phyloP scores from a whole-genome alignment of 2,797 vertebrate genomes.

The Simalia tracyae region DNA sequence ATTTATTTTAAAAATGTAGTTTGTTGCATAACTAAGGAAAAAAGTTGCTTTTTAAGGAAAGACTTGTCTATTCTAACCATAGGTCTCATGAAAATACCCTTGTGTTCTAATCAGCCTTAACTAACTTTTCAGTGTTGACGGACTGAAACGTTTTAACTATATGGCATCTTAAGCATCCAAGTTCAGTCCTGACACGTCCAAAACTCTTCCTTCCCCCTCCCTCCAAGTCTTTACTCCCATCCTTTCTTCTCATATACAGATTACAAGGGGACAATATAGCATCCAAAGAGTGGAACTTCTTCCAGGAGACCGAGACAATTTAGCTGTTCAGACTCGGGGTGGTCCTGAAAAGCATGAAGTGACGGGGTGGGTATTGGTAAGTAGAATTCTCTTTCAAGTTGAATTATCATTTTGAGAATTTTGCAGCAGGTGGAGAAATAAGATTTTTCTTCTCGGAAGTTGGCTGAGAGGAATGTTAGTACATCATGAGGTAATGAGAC shows the following conservation, averaged over 20 bases:
- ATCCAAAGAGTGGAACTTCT: slow-evolving; percentile 82
- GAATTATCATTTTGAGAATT: not conserved
- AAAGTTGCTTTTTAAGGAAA: not conserved
- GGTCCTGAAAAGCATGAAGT: slow-evolving; percentile 94
- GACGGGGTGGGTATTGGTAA: slow-evolving; percentile 93
- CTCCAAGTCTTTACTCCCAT: not conserved
- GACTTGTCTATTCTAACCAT: not conserved
- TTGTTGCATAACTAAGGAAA: not conserved
- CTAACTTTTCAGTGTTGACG: not conserved
- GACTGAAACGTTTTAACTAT: not conserved
- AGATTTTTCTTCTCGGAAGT: not conserved
- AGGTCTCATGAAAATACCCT: not conserved
- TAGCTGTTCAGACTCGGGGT: slow-evolving; percentile 90
- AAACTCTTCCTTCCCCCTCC: not conserved
- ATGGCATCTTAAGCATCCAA: not conserved
- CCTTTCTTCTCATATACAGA: slow-evolving; percentile 47
- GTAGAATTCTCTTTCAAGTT: slow-evolving; percentile 48
- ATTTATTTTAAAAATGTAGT: not conserved
- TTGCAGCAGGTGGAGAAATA: not conserved
- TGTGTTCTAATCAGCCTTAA: not conserved
- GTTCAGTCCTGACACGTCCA: not conserved
- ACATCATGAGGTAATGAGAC: not conserved
- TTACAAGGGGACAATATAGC: slow-evolving; percentile 71
- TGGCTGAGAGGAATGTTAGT: not conserved
- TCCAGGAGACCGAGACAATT: slow-evolving; percentile 89